Evolutionary conservation across 2,888 invertebrate species (phyloP).

Genomic region (Syrista parreyssii): DNA sequence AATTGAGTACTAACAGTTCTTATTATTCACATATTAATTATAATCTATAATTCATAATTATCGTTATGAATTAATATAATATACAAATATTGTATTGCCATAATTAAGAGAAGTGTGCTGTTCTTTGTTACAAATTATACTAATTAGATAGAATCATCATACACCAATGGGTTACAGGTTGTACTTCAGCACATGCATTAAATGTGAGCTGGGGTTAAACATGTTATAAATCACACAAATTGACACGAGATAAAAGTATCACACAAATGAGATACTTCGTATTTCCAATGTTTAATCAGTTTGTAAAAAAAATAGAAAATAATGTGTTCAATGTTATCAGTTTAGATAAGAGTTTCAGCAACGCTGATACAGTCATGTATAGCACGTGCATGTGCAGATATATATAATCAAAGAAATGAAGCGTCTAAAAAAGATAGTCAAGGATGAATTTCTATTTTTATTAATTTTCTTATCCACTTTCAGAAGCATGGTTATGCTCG

Average conservation of each 20-base stretch:
- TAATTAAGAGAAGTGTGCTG: not conserved
- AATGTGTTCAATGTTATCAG: slow-evolving; percentile 5
- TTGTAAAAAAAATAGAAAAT: slow-evolving; percentile 9
- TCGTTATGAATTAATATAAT: not conserved
- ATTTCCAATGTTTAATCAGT: not conserved
- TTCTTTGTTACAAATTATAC: not conserved
- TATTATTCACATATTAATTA: not conserved
- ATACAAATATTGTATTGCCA: too few species aligned
- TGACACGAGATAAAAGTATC: not conserved
- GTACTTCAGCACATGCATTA: not conserved
- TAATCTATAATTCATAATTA: not conserved
- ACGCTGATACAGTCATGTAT: not conserved
- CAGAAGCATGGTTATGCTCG: not conserved
- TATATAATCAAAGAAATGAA: not conserved
- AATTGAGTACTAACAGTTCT: not conserved
- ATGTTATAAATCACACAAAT: not conserved
- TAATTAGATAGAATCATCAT: not conserved
- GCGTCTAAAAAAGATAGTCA: not conserved
- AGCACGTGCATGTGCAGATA: not conserved
- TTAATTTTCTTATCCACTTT: not conserved
- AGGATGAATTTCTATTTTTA: not conserved
- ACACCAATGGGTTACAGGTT: not conserved
- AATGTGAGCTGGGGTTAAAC: not conserved
- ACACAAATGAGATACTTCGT: not conserved
- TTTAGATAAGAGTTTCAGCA: not conserved